phyloP scores from a whole-genome alignment of 2,113 vertebrate species.

The Peucedramus taeniatus region DNA sequence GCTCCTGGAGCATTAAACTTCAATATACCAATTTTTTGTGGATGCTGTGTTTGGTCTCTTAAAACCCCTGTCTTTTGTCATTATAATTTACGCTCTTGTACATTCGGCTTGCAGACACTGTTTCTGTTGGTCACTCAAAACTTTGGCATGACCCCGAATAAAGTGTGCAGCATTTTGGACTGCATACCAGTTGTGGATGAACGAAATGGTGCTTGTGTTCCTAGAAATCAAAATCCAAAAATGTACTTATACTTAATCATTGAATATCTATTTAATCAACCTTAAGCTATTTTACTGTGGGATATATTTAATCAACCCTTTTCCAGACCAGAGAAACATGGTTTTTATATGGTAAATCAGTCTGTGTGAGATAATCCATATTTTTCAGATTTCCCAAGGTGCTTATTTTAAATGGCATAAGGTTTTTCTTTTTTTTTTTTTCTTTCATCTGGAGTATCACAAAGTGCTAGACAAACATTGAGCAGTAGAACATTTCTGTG shows the following conservation, averaged over 20 bases:
- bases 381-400: neutral
- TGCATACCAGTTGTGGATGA: neutral
- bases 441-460: neutral
- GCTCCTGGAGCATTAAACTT: neutral
- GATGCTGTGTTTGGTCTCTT: neutral
- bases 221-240: slow-evolving; percentile 9
- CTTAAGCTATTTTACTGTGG: neutral
- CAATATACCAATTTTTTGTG: neutral
- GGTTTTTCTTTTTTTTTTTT: neutral
- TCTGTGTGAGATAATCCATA: neutral
- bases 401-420: neutral
- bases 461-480: neutral
- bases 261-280: neutral
- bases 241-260: neutral
- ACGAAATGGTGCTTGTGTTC: neutral
- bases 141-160: neutral
- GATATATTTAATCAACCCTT: neutral
- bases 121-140: neutral
- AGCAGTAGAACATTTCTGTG: neutral
- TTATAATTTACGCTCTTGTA: neutral
- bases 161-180: neutral
- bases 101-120: neutral
- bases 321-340: neutral
- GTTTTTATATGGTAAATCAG: neutral
- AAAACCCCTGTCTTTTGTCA: neutral